Evolutionary conservation across 2,797 vertebrate genomes (phyloP), one percentile per base, ranked within the genome.

Genomic region (Lycodopsis pacificus): DNA sequence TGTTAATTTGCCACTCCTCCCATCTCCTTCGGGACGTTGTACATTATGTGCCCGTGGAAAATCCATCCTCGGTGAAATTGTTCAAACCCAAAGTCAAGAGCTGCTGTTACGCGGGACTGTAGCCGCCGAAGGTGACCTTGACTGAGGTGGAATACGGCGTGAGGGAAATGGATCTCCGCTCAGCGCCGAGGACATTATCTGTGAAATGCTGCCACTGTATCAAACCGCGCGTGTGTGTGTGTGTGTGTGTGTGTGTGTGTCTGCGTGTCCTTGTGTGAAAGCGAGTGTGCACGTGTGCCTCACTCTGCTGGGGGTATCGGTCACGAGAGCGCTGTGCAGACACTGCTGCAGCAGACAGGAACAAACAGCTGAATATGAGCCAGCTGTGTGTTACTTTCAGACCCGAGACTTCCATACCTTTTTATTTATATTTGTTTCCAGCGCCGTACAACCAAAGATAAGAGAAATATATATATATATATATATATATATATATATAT

Each of bases 311-410:
- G 82, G 83, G 82, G 70, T 79, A 67, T 93, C 94, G 96, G 96
- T 95, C 96, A 95, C 91, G 95, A 96, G 93, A 96, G 94, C 96
- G 96, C 96, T 94, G 95, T 94, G 67, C 92, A 94, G 84, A 88
- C 86, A 76, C 74, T 81, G 80, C 80, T 81, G 85, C 79, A 76
- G 75, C 79, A 79, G 65, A 85, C 56, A 76, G 73, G 25, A 84
- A 73, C 78, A 79, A 81, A 86, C 71, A 61, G 70, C 82, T 84
- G 86, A 84, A 86, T 72, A 66, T 62, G 48, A 84, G 67, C 36
- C 27, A 46, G 38, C 3, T 17, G 51, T 72, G 58, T 51, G 49
- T 20, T 20, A n/a, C 46, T 73, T 51, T 44, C 40, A 70, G 4
- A 54, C 27, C 9, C 11, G 2, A 14, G 57, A 13, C 65, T 79